Percentiles rank a stretch among this genome's conserved stretches.
Evolutionary conservation across 2,888 invertebrate genomes (phyloP).

Genomic region (Sclerodermus sp.): DNA sequence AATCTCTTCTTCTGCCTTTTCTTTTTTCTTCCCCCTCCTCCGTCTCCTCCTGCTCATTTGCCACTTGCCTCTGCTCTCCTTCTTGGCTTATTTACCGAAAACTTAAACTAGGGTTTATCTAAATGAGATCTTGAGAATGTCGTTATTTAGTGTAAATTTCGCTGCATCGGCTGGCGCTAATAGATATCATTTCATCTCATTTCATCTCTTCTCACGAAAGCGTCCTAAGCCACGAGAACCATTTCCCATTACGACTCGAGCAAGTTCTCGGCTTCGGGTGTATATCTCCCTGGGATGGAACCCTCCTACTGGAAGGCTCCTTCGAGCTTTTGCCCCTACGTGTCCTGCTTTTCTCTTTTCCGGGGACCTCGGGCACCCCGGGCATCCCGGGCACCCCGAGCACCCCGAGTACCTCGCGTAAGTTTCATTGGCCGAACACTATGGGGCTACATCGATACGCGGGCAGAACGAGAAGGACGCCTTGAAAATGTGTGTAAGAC

Average conservation of each 20-base stretch:
- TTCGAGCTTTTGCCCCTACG: slow-evolving; percentile 16
- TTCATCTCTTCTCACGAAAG: slow-evolving; percentile 9
- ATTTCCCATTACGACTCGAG: slow-evolving; percentile 22
- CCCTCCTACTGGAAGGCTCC: slow-evolving; percentile 20
- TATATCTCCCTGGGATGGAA: slow-evolving; percentile 20
- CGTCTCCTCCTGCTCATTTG: too few relatives aligned
- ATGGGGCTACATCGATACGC: slow-evolving; percentile 41
- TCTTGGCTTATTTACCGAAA: too few relatives aligned
- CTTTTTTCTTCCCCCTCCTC: too few relatives aligned
- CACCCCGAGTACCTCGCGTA: slow-evolving; percentile 31
- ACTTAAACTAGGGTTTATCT: too few relatives aligned
- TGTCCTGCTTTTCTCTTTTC: slow-evolving; percentile 26
- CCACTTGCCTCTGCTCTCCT: too few relatives aligned
- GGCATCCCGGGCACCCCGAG: slow-evolving; percentile 12
- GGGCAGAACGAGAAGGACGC: slow-evolving; percentile 19
- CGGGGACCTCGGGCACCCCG: slow-evolving; percentile 18
- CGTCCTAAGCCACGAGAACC: slow-evolving; percentile 19
- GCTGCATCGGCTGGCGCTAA: too few relatives aligned
- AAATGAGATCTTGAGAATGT: too few relatives aligned
- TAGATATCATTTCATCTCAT: slow-evolving; percentile 23
- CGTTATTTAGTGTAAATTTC: too few relatives aligned
- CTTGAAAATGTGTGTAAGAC: slow-evolving; percentile 18
- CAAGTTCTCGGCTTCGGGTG: slow-evolving; percentile 4
- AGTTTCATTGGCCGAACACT: slow-evolving; percentile 51
- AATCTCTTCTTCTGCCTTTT: too few relatives aligned